Evolutionary conservation across 1,140 invertebrate species (phyloP), one percentile per base, ranked within the genome.

Genomic region (Alviniconcha marisindica): DNA sequence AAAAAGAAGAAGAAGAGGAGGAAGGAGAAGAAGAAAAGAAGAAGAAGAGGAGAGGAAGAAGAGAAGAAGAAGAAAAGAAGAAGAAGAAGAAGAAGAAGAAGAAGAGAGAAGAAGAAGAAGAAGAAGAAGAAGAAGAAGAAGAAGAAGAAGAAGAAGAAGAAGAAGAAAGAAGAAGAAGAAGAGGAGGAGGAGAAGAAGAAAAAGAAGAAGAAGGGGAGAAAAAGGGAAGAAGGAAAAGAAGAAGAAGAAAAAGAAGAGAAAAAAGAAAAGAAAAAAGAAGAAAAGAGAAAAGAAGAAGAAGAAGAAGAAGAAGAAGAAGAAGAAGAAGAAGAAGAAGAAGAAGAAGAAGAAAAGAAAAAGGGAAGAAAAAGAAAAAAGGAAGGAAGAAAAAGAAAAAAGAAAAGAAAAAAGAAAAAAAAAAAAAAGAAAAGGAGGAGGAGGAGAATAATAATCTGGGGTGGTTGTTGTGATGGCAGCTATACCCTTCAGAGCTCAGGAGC

Each of bases 231-330:
- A 73, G 31, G 40, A 73, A 36, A 28, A 69, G 66, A 69, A n/a
- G n/a, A 69, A n/a, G n/a, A 69, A n/a, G n/a, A 69, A 36, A 69
- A 69, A n/a, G n/a, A 36, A 28, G n/a, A 36, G 33, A 69, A 69
- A n/a, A 69, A 69, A n/a, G n/a, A n/a, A n/a, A n/a, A n/a, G n/a
- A n/a, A n/a, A n/a, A n/a, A n/a, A n/a, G 66, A 69, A 69, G 66
- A 69, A 69, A n/a, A n/a, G n/a, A n/a, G n/a, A n/a, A n/a, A 69
- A 69, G 66, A 69, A 69, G 66, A 69, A 73, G 40, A 42, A 73
- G 40, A 42, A 73, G 40, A 42, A 73, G 71, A 73, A 73, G 71
- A 73, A 73, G 71, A 73, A 73, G 71, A 73, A 73, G 71, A 73
- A 73, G 71, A 73, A 73, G 71, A 73, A 73, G 71, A 73, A 73